Evolutionary conservation across 2,888 invertebrate genomes (phyloP), one percentile per base, ranked within the genome.

Genomic region (Cyaniris semiargus): DNA sequence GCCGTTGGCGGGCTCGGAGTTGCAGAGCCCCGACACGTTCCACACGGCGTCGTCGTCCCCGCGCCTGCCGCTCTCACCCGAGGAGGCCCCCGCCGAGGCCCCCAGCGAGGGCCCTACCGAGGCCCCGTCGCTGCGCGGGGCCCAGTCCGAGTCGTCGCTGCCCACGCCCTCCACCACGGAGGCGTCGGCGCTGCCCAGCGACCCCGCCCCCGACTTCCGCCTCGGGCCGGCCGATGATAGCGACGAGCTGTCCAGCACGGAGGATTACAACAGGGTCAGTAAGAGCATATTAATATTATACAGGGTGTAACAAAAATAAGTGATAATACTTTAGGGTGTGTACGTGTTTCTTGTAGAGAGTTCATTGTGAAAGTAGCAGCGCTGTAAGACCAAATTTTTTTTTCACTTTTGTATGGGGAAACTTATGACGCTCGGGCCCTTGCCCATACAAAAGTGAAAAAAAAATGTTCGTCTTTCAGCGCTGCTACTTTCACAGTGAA

Each of bases 11-110:
- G 91, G 90, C 77, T 88, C 93, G 6, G 87, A 86, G 1, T 82
- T 91, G 0, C 88, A 95, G 77, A 87, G 96, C n/a, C 95, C 95
- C 79, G 96, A 96, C 83, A 96, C 96, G 0, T 97, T 96, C 90
- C 97, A 97, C 89, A 97, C 97, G 27, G 97, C 97, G 0, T 94
- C 96, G 7, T 83, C 81, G 6, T 79, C 84, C 21, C 81, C 84
- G 13, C 74, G 74, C 56, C 79, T 79, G 80, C 82, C 81, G 13
- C 83, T 84, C 78, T 85, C 86, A 58, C 79, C 82, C n/a, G 84
- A 80, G 53, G 44, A 48, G 23, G 15, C 48, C 48, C 72, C 48
- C 15, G 21, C 6, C 18, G 72, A 21, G 71, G 48, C 13, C 15
- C 74, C 27, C 27, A 76, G 5, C 87, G 15, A 81, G 86, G 38